Evolutionary conservation across 2,113 vertebrate genomes (phyloP).

Genomic region (Fulmarus glacialis): DNA sequence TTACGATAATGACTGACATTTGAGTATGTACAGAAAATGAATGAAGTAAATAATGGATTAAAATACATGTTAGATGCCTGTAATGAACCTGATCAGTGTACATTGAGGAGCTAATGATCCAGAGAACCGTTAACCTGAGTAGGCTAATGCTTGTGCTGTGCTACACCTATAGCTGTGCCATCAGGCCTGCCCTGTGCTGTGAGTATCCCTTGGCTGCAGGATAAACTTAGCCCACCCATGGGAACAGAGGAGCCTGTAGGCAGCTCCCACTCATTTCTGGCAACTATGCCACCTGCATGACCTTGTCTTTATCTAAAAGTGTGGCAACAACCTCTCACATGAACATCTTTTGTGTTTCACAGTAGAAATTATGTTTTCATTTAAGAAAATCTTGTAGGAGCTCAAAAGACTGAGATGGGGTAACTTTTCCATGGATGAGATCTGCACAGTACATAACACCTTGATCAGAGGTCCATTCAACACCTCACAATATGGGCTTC

Average conservation of each 20-base stretch:
- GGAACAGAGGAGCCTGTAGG: neutral
- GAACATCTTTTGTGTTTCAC: neutral
- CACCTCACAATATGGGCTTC: neutral
- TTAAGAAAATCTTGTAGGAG: neutral
- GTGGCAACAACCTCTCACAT: neutral
- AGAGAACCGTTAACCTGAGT: neutral
- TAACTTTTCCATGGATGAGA: neutral
- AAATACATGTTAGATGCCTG: neutral
- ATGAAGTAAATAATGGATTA: neutral
- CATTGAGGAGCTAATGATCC: neutral
- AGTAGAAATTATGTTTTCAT: neutral
- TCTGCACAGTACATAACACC: fast-evolving
- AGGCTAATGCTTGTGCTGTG: neutral
- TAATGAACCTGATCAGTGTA: neutral
- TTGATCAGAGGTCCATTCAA: neutral
- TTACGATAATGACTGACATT: neutral
- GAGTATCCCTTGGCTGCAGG: neutral
- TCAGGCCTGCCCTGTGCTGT: neutral
- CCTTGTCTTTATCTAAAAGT: neutral
- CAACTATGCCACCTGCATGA: fast-evolving
- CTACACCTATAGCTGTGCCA: fast-evolving
- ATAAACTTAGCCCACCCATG: fast-evolving
- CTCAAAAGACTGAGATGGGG: neutral
- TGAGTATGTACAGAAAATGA: neutral
- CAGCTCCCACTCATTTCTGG: neutral